A percentile compares a stretch with the other conserved stretches of the same genome.
phyloP scores from a whole-genome alignment of 2,888 invertebrate genomes.

The Lamellibrachia satsuma region DNA sequence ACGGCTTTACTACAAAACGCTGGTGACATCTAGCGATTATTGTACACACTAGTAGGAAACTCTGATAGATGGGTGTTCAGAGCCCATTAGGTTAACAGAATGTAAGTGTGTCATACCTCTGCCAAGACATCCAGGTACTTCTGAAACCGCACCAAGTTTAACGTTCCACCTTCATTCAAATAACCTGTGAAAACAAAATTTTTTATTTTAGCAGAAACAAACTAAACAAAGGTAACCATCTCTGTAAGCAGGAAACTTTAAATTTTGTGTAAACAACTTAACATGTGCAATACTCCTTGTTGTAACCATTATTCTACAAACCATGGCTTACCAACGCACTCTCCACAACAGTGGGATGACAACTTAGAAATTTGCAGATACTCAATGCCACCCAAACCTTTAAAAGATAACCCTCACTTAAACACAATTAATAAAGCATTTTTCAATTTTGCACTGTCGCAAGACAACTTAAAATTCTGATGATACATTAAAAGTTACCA shows the following conservation, averaged over 20 bases:
- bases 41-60: too few species aligned
- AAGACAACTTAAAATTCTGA: not conserved
- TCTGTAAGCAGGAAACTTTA: not conserved
- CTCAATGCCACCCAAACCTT: not conserved
- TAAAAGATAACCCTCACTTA: not conserved
- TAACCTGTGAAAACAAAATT: constrained; percentile 76
- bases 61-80: too few species aligned
- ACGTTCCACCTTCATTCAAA: constrained; percentile 86
- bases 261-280: not conserved
- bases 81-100: not conserved
- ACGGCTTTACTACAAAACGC: too few species aligned
- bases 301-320: too few species aligned
- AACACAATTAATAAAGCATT: not conserved
- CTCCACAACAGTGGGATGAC: too few species aligned
- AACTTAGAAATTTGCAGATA: too few species aligned
- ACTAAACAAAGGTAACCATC: not conserved
- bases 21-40: too few species aligned
- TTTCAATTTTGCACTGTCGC: not conserved
- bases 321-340: too few species aligned
- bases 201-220: not conserved
- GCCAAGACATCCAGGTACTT: constrained; percentile 71
- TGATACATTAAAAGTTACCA: too few species aligned
- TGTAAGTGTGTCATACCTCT: constrained; percentile 47
- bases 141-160: constrained; percentile 86
- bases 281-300: not conserved